Evolutionary conservation across 2,797 vertebrate genomes (phyloP).

Genomic region (Xenops minutus): DNA sequence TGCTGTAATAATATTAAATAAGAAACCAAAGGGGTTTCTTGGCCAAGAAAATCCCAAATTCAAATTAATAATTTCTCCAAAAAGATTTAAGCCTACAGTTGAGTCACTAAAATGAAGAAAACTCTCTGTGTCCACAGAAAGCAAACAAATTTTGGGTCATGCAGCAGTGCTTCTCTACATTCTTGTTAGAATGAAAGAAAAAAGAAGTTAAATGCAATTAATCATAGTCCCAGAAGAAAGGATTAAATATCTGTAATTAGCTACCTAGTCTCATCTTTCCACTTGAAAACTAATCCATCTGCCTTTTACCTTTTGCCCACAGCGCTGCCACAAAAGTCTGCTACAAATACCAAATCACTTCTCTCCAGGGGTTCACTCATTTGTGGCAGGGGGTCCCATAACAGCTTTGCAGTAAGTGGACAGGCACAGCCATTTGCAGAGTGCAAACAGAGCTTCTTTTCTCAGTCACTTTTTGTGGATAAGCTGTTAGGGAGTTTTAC

Average conservation of each 20-base stretch:
- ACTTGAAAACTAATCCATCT: not conserved
- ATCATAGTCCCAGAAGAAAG: slow-evolving; percentile 31
- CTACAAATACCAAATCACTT: not conserved
- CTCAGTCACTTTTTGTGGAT: not conserved
- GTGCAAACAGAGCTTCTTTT: not conserved
- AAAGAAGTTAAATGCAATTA: slow-evolving; percentile 40
- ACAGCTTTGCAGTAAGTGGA: not conserved
- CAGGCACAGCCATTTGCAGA: not conserved
- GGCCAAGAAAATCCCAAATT: slow-evolving; percentile 34
- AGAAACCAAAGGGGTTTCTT: slow-evolving; percentile 13
- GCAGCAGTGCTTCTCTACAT: not conserved
- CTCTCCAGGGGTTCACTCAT: not conserved
- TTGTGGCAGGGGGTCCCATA: not conserved
- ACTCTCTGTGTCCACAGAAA: not conserved
- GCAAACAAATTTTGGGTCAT: not conserved
- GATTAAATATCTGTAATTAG: slow-evolving; percentile 30
- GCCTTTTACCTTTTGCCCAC: not conserved
- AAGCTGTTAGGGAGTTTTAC: not conserved
- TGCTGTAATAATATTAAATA: slow-evolving; percentile 26
- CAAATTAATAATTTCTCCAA: slow-evolving; percentile 44
- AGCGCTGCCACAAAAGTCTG: not conserved
- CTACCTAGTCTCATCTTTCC: slow-evolving; percentile 6
- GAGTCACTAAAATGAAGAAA: slow-evolving; percentile 48
- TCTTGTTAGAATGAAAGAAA: slow-evolving; percentile 27
- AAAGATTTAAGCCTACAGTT: slow-evolving; percentile 24